Evolutionary conservation across 2,888 invertebrate genomes (phyloP).

Genomic region (Nomada ruficornis): DNA sequence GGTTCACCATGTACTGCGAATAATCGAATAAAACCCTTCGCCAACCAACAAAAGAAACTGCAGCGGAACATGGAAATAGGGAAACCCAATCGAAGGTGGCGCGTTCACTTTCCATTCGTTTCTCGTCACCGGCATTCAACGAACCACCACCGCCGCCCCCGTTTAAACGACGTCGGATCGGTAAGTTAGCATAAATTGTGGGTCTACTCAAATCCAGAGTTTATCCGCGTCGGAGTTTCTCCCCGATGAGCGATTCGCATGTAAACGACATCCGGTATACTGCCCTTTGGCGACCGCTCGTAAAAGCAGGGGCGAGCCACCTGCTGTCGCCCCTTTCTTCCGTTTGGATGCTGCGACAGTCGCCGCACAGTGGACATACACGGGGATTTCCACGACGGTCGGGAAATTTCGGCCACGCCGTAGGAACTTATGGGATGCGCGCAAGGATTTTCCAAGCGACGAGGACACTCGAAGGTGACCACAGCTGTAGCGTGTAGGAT

Average conservation of each 20-base stretch:
- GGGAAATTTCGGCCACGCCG: not conserved
- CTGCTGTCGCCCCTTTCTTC: constrained; percentile 58
- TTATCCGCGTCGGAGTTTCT: constrained; percentile 73
- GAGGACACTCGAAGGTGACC: not conserved
- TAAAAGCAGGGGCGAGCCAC: constrained; percentile 75
- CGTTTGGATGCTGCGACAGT: constrained; percentile 7
- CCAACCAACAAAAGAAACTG: not conserved
- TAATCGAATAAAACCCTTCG: not conserved
- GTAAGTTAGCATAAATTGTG: constrained; percentile 70
- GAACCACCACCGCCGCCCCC: not conserved
- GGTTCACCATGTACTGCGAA: no score
- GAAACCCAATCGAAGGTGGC: not conserved
- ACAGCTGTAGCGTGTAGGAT: not conserved
- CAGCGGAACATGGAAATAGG: not conserved
- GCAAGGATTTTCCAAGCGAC: constrained; percentile 3
- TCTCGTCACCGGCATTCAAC: constrained; percentile 36
- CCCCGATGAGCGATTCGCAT: constrained; percentile 81
- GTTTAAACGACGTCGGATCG: constrained; percentile 56
- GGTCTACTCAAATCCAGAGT: constrained; percentile 74
- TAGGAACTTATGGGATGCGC: not conserved
- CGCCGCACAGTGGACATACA: not conserved
- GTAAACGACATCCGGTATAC: constrained; percentile 81
- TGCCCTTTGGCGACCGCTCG: constrained; percentile 80
- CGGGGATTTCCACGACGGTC: not conserved
- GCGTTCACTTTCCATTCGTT: constrained; percentile 7